These are phyloP conservation scores for Petrocephalus sullivani DNA, from an alignment of 2,797 vertebrate species.

Conservation along the genomic window DNA sequence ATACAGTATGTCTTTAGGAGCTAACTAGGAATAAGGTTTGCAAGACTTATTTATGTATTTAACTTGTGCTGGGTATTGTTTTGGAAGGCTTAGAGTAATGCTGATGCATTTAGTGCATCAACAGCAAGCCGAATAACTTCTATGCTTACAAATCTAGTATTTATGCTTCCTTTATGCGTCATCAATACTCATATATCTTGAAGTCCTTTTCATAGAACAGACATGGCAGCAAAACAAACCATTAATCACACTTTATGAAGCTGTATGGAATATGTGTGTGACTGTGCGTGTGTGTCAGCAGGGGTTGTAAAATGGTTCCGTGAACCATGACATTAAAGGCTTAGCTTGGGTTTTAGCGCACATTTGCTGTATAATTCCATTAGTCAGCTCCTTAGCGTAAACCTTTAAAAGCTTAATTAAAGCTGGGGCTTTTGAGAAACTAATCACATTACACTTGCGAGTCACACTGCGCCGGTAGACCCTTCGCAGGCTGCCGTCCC, in stretches of 20 bases:
- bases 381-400: constrained; percentile 16
- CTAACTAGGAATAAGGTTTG: not conserved
- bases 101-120: not conserved
- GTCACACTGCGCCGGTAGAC: not conserved
- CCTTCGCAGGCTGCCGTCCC: not conserved
- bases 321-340: not conserved
- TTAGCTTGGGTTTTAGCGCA: constrained; percentile 4
- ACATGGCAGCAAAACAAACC: not conserved
- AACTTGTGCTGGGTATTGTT: not conserved
- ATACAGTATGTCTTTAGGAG: too few relatives aligned
- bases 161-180: not conserved
- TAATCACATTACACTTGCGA: constrained; percentile 8
- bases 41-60: not conserved
- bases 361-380: constrained; percentile 18
- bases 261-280: constrained; percentile 7
- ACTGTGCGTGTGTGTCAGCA: not conserved
- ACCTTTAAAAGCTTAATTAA: constrained; percentile 22
- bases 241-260: not conserved
- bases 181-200: not conserved
- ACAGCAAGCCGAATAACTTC: not conserved
- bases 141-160: not conserved
- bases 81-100: not conserved
- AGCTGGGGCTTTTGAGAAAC: constrained; percentile 18
- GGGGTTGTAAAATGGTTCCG: constrained; percentile 5
- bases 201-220: not conserved